Base-by-base conservation (phyloP, 2,797 vertebrate species). In the Gila robusta region DNA sequence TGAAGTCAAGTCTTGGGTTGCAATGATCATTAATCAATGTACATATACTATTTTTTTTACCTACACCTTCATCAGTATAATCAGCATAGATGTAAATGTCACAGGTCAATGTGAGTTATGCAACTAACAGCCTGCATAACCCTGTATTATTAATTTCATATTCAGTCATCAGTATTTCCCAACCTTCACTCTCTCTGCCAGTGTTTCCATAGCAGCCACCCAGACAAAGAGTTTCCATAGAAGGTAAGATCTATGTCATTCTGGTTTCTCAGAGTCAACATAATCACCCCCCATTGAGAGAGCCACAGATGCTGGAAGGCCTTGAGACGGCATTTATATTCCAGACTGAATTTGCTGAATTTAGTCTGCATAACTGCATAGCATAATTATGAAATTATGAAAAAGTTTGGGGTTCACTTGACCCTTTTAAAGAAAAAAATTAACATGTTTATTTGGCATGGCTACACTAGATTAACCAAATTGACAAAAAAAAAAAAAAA, bases 131-230 rank as follows among this genome's bases (percentile, higher is more conserved):
- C 11, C 35, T 23, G 26, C 11, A 59, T 35, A 79, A 70, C 28
- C 62, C 35, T 69, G 32, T 23, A 32, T 47, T 76, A 66, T n/a
- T 28, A 62, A 82, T 54, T 23, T 56, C 7, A 56, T 35, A 56
- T 66, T 54, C 66, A 79, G 7, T 47, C 16, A 72, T 62, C 32
- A 9, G 10, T 62, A 49, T 82, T 69, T 83, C 32, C 35, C 74
- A 92, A 98, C 97, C 96, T 98, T 97, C 87, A 98, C 95, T 93
- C 94, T 97, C 47, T 96, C 94, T 0, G 96, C 95, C 90, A 97
- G 56, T 96, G 94, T 87, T 98, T 98, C 97, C 98, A 98, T 69
- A 98, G 95, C 90, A 98, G 91, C 98, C 97, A 98, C 64, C 97
- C 97, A 0, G 96, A 98, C 84, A 98, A 93, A 0, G 94, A 92